A percentile compares a stretch with the other conserved stretches of the same genome.
Conservation (phyloP, 2,888 invertebrate species). For the Harmothoe impar region DNA sequence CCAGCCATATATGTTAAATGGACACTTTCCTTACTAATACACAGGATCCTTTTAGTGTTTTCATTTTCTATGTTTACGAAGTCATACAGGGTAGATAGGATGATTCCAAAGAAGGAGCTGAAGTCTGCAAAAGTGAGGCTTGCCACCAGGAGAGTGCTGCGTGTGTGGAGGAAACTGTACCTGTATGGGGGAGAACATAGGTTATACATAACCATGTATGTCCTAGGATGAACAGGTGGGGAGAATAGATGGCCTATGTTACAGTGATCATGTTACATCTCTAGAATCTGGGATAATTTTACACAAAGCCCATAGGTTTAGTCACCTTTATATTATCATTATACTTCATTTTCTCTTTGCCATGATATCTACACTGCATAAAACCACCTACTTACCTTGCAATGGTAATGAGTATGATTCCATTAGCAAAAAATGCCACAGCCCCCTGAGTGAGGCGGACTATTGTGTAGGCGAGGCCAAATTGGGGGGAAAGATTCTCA, state of each 20-base stretch:
- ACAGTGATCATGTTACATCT: too few species aligned
- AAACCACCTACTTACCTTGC: background rate
- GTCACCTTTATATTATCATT: too few species aligned
- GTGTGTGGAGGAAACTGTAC: background rate
- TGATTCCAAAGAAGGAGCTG: background rate
- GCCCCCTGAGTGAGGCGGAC: background rate
- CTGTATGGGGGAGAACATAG: background rate
- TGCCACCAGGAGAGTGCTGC: slow-evolving; percentile 9
- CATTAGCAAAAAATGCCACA: background rate
- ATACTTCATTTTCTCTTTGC: too few species aligned
- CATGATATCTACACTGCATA: too few species aligned
- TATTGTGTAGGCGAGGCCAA: background rate
- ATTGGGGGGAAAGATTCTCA: background rate
- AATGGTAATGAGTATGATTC: background rate
- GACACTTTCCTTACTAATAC: background rate
- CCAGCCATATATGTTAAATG: background rate
- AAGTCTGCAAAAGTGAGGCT: slow-evolving; percentile 27
- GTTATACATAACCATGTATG: too few species aligned
- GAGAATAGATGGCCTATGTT: too few species aligned
- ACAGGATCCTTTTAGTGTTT: background rate
- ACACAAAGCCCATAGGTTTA: too few species aligned
- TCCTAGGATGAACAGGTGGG: too few species aligned
- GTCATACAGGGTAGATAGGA: background rate
- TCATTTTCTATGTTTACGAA: background rate
- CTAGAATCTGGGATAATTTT: too few species aligned